Evolutionary conservation across 2,113 vertebrate species (phyloP).

Genomic region (Percina caprodes): DNA sequence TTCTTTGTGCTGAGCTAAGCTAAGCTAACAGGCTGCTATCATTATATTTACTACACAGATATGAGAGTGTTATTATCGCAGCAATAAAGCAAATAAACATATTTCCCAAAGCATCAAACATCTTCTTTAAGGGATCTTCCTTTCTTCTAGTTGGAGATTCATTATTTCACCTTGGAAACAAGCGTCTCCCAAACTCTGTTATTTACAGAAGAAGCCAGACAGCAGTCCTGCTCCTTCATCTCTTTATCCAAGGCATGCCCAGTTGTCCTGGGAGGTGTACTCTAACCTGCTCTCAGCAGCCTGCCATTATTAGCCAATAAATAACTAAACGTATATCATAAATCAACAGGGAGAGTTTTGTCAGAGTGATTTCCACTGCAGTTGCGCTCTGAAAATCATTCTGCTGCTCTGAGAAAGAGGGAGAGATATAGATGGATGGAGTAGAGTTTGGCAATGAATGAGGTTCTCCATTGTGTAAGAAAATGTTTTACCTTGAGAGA

Average conservation of each 20-base stretch:
- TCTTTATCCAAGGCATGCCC: constrained; percentile 30
- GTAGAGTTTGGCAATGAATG: constrained; percentile 19
- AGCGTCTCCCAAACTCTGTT: background rate
- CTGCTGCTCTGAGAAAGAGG: constrained; percentile 29
- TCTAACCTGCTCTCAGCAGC: constrained; percentile 46
- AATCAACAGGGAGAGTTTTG: constrained; percentile 65
- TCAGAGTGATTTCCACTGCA: constrained; percentile 50
- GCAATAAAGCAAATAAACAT: background rate
- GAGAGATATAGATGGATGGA: constrained; percentile 48
- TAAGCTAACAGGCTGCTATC: background rate
- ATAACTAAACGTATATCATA: constrained; percentile 68
- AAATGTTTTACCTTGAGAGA: constrained; percentile 54
- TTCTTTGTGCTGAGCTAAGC: background rate
- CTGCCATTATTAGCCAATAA: constrained; percentile 70
- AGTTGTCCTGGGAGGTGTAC: constrained; percentile 38
- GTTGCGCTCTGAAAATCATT: constrained; percentile 60
- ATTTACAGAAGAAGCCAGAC: constrained; percentile 6
- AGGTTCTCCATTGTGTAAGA: constrained; percentile 18
- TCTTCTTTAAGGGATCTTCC: background rate
- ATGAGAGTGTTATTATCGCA: background rate
- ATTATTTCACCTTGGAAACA: constrained; percentile 5
- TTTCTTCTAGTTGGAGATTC: constrained; percentile 4
- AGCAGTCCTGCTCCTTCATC: constrained; percentile 2
- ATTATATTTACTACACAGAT: background rate
- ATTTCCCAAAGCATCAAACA: background rate